A percentile compares a stretch with the other conserved stretches of the same genome.
Evolutionary conservation across 2,797 vertebrate species (phyloP).

Genomic region (Sarcoramphus papa): DNA sequence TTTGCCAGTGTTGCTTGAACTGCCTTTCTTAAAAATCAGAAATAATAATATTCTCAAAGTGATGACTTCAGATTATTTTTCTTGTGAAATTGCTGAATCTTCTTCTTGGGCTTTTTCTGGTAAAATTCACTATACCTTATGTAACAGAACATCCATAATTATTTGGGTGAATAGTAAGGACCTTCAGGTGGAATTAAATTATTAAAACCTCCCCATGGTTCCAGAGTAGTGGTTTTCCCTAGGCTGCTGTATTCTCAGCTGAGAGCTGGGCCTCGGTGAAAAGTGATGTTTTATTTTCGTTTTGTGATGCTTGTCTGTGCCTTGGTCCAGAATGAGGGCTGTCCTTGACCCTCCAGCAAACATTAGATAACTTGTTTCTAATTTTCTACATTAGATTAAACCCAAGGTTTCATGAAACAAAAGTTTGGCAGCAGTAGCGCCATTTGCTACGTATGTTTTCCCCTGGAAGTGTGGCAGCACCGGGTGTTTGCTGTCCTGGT

Average conservation of each 20-base stretch:
- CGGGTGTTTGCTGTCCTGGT: background rate
- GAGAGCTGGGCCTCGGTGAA: background rate
- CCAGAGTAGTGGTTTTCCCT: background rate
- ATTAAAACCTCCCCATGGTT: fast-evolving
- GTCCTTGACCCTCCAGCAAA: background rate
- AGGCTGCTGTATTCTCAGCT: background rate
- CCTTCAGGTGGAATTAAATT: background rate
- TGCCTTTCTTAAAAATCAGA: background rate
- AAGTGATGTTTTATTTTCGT: background rate
- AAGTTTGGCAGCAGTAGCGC: background rate
- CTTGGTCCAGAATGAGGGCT: background rate
- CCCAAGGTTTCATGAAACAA: background rate
- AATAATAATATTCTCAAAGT: background rate
- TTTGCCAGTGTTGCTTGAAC: background rate
- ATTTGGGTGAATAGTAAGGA: background rate
- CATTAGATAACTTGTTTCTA: background rate
- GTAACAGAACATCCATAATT: background rate
- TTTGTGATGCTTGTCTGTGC: background rate
- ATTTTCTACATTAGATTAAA: background rate
- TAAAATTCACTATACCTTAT: background rate
- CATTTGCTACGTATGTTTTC: fast-evolving
- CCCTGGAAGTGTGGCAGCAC: fast-evolving
- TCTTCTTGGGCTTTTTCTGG: background rate
- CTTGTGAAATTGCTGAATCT: background rate
- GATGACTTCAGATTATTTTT: background rate